Evolutionary conservation across 2,888 invertebrate genomes (phyloP), one percentile per base, ranked within the genome.

Genomic region (Beris morrisii): DNA sequence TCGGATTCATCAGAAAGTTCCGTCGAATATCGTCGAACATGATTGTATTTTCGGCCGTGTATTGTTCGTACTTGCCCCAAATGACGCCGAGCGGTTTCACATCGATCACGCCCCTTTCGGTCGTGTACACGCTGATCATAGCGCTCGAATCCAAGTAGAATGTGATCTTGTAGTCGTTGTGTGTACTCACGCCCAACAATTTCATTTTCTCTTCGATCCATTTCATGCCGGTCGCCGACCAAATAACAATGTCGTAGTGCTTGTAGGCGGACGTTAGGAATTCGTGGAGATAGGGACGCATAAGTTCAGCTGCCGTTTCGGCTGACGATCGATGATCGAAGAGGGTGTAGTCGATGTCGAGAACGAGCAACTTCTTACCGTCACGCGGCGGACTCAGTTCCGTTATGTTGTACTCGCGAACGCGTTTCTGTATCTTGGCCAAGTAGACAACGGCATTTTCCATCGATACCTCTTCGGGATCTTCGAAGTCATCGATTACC

Each of bases 191-290:
- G 0, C 96, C 96, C 0, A 98, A 83, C 53, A 97, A 82, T 68
- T 91, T 88, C 96, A 98, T 96, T 81, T 97, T 97, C 75, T 96
- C 95, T 73, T 96, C 93, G 53, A 98, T 97, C 97, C 97, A 97
- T 75, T 94, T 95, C 96, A 97, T 97, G 69, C 93, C 92, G 0
- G 97, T 97, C 0, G 97, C 97, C 4, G 97, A 97, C 97, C 97
- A 98, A 72, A 98, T 97, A 0, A 94, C 96, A 72, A 97, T 97
- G 75, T 97, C 97, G 74, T 97, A 97, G 80, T 95, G 84, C 76
- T 88, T 87, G 75, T 95, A 95, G 0, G 94, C 92, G 1, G 88
- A 84, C 1, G 90, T 89, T 0, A 97, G 83, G 80, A 97, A 97
- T 79, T 97, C 97, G 77, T 98, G 97, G 38, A 97, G 85, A 79